Base-by-base conservation (phyloP, 2,797 vertebrate genomes). In the Macroramphosus scolopax region DNA sequence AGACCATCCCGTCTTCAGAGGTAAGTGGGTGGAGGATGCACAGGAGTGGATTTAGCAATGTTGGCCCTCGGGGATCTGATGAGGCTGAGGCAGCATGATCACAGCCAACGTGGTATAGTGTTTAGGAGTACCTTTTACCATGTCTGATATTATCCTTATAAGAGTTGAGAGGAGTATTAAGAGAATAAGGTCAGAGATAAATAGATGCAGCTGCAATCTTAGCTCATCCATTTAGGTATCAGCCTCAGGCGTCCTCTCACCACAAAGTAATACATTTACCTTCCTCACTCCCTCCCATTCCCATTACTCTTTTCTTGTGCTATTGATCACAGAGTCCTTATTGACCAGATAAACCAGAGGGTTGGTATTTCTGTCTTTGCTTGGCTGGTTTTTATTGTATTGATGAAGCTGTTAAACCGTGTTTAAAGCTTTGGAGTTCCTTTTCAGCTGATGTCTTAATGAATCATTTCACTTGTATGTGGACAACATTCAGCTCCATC, bases 1-100 rank as follows among this genome's bases (percentile, higher is more conserved):
- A 98, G 76, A 92, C 73, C 41, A 97, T 99, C 81, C 93, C 92
- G 0, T 86, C 80, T 35, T 76, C 90, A 51, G 95, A 98, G 94
- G 97, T 98, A 88, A 87, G 92, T 63, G 31, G 28, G 12, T 20
- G 40, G 17, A 17, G 48, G 9, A 45, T 43, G 16, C 25, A 28
- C 30, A 46, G 33, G 44, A 39, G 47, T 53, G 49, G 57, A 53
- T 42, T n/a, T 33, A 33, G 20, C 1, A 25, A 75, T 62, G 73
- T 82, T 62, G 52, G 24, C 20, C 72, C 69, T 57, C 51, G 17
- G 20, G 63, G 69, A 68, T 63, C 32, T 73, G 33, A 38, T 49
- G 55, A 76, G 64, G 57, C 51, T 57, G 25, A 7, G 57, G 52
- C 75, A 76, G 81, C 81, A 86, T 86, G 83, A 85, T 75, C 81